A percentile compares a stretch with the other conserved stretches of the same genome.
These are phyloP conservation scores for Gerosis bhagava DNA, from an alignment of 2,888 invertebrate genomes.

Conservation along the genomic window DNA sequence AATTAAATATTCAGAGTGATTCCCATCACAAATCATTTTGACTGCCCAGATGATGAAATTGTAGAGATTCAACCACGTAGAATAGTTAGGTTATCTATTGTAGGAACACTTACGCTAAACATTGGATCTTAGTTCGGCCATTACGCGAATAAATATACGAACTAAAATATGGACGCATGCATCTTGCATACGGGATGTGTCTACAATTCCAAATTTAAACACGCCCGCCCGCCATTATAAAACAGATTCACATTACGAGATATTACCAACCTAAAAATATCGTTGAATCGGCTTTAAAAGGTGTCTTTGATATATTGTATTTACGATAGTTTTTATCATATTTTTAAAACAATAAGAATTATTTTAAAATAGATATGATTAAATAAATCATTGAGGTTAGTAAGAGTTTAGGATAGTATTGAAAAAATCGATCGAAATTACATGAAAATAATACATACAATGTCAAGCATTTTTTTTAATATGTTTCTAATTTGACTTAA, in stretches of 20 bases:
- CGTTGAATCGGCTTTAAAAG: no score
- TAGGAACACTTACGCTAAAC: conserved; percentile 6
- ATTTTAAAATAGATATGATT: no score
- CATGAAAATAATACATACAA: no score
- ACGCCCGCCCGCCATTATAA: conserved; percentile 45
- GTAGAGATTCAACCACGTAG: background rate
- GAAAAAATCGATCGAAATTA: no score
- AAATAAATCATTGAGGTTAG: no score
- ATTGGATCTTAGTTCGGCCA: conserved; percentile 16
- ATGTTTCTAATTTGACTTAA: no score
- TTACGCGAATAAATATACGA: conserved; percentile 35
- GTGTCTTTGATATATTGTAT: no score
- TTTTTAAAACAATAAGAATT: no score
- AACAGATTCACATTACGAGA: conserved; percentile 36
- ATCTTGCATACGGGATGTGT: conserved; percentile 43
- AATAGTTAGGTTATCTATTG: background rate
- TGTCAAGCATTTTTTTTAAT: no score
- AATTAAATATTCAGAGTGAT: conserved; percentile 55
- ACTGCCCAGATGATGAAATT: background rate
- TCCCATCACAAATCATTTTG: conserved; percentile 64
- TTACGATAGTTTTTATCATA: no score
- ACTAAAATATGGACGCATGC: conserved; percentile 41
- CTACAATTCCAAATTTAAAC: conserved; percentile 54
- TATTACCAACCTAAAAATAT: conserved; percentile 20
- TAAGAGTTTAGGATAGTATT: no score